Conservation (phyloP, 2,888 invertebrate genomes). For the Sarcophaga caerulescens region DNA sequence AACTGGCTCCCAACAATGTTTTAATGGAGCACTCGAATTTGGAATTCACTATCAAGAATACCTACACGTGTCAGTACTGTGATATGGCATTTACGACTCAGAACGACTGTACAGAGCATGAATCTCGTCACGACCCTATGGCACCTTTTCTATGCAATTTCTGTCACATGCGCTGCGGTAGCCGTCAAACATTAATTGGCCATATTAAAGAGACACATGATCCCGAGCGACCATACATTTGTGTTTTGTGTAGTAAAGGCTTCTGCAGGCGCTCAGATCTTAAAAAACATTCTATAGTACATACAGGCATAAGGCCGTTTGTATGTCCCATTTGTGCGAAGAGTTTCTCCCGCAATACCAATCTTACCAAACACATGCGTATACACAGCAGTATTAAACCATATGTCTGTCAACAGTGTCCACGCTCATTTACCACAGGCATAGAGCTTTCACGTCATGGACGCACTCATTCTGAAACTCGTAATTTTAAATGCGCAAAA, state of each 20-base stretch:
- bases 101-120: constrained; percentile 85
- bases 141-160: constrained; percentile 78
- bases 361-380: constrained; percentile 88
- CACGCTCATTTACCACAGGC: constrained; percentile 87
- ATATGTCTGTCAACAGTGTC: constrained; percentile 87
- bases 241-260: constrained; percentile 86
- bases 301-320: constrained; percentile 88
- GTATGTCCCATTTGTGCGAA: constrained; percentile 88
- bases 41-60: constrained; percentile 81
- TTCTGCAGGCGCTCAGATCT: constrained; percentile 87
- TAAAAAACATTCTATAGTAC: constrained; percentile 88
- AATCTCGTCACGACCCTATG: constrained; percentile 84
- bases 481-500: constrained; percentile 85
- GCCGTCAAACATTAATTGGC: constrained; percentile 81
- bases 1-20: constrained; percentile 20
- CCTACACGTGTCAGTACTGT: constrained; percentile 87
- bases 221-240: constrained; percentile 87
- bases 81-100: constrained; percentile 87
- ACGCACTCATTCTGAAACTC: constrained; percentile 85
- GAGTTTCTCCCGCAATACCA: constrained; percentile 89
- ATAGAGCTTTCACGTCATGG: constrained; percentile 86
- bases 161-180: constrained; percentile 75
- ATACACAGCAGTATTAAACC: constrained; percentile 88
- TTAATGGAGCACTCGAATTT: constrained; percentile 59
- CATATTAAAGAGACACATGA: constrained; percentile 87